phyloP scores from a whole-genome alignment of 2,113 vertebrate species.

The Petroica traversi region DNA sequence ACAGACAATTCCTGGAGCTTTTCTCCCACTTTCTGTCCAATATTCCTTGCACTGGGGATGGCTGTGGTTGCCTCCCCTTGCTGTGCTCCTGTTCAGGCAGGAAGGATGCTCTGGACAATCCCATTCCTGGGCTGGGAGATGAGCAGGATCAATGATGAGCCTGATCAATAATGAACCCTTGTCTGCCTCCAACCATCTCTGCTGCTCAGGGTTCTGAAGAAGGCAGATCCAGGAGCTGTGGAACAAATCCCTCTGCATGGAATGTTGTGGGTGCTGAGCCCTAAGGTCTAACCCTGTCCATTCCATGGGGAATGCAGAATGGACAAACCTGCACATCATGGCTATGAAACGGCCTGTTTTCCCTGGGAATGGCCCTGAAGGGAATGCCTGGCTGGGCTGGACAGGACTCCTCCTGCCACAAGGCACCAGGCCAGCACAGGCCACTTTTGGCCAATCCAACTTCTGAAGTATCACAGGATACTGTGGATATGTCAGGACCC shows the following conservation, averaged over 20 bases:
- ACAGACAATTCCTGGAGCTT: neutral
- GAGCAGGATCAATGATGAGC: neutral
- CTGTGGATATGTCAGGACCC: neutral
- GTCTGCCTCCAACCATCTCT: neutral
- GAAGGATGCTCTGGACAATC: too few relatives aligned
- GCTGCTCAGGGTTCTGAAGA: neutral
- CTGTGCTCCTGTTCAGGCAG: neutral
- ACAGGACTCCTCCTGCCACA: neutral
- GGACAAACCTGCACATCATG: neutral
- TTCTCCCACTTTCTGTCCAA: neutral
- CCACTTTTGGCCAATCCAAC: neutral
- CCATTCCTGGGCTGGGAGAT: neutral
- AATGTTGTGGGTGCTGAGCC: neutral
- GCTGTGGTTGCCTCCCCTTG: neutral
- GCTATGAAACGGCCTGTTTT: neutral
- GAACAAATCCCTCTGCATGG: neutral
- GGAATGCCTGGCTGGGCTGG: neutral
- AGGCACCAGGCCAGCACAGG: neutral
- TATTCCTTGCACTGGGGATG: neutral
- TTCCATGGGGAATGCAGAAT: rapidly evolving
- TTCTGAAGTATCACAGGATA: neutral
- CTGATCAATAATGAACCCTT: neutral
- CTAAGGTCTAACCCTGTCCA: neutral
- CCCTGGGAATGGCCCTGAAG: neutral
- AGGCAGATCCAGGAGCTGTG: neutral